These are phyloP conservation scores for Glandiceps talaboti DNA, from an alignment of 53 echinoderm and acorn worm species.

Conservation along the genomic window DNA sequence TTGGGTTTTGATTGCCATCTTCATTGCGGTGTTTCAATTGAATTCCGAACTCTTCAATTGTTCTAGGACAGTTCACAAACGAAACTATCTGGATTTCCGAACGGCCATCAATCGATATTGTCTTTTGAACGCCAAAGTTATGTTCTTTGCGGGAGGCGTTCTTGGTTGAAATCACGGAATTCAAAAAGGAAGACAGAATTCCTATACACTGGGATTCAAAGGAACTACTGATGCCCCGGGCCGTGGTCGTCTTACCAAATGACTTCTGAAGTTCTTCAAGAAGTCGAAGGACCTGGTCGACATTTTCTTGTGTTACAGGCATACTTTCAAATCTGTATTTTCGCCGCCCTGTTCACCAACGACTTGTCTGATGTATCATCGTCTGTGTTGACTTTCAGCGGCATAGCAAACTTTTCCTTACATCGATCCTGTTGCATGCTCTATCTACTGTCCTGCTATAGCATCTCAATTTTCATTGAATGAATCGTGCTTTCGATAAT, in stretches of 20 bases:
- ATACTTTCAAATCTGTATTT: no score
- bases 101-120: not conserved
- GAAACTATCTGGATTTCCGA: constrained; percentile 46
- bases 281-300: constrained; percentile 41
- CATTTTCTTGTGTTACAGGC: constrained; percentile 86
- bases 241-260: not conserved
- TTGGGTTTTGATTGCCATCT: not conserved
- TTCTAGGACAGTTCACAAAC: constrained; percentile 54
- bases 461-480: no score
- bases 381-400: no score
- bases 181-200: not conserved
- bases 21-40: constrained; percentile 28
- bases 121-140: not conserved
- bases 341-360: no score
- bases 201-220: not conserved
- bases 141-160: not conserved
- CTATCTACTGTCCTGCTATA: no score
- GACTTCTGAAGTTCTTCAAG: constrained; percentile 55
- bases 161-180: not conserved
- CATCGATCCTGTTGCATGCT: no score
- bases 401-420: no score
- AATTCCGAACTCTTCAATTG: constrained; percentile 55
- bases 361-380: no score
- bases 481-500: no score
- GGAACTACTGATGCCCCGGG: not conserved